Percentiles rank a stretch among this genome's conserved stretches.
These are phyloP conservation scores for Caenorhabditis auriculariae DNA, from an alignment of 2,888 invertebrate species.

Conservation along the genomic window DNA sequence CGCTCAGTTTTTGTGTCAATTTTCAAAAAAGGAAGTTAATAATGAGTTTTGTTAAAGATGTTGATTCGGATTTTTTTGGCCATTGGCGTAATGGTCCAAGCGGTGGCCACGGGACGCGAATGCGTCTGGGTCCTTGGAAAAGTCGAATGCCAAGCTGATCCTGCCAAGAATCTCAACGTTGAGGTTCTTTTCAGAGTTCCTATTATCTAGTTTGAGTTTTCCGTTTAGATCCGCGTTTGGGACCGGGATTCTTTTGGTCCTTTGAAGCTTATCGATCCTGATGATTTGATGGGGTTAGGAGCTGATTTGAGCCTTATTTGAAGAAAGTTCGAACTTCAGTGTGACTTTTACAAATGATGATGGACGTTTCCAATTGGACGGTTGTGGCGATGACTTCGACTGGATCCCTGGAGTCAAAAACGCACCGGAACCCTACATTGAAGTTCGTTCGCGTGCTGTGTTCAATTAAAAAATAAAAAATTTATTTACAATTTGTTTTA, in stretches of 20 bases:
- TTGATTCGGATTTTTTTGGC: conserved; percentile 3
- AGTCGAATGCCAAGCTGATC: conserved; percentile 52
- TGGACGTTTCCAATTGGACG: conserved; percentile 59
- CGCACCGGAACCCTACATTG: conserved; percentile 47
- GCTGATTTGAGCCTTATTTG: background rate
- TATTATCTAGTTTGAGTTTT: background rate
- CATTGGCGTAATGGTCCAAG: background rate
- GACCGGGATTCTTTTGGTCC: conserved; percentile 53
- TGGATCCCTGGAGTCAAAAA: conserved; percentile 60
- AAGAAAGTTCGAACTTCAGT: conserved; percentile 22
- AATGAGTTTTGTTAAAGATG: conserved; percentile 1
- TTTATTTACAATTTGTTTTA: background rate
- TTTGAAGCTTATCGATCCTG: conserved; percentile 55
- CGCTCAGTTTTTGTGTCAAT: no score
- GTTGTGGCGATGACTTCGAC: conserved; percentile 61
- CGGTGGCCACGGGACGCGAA: conserved; percentile 33
- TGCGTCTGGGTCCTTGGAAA: conserved; percentile 59
- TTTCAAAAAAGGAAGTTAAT: background rate
- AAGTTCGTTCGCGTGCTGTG: no score
- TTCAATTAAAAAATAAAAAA: background rate
- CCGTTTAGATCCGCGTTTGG: conserved; percentile 46
- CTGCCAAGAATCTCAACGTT: conserved; percentile 55
- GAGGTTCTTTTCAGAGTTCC: conserved; percentile 36
- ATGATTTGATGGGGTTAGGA: conserved; percentile 61
- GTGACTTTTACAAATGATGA: conserved; percentile 60